Evolutionary conservation across 2,113 vertebrate species (phyloP), one percentile per base, ranked within the genome.

Genomic region (Chrysemys picta): DNA sequence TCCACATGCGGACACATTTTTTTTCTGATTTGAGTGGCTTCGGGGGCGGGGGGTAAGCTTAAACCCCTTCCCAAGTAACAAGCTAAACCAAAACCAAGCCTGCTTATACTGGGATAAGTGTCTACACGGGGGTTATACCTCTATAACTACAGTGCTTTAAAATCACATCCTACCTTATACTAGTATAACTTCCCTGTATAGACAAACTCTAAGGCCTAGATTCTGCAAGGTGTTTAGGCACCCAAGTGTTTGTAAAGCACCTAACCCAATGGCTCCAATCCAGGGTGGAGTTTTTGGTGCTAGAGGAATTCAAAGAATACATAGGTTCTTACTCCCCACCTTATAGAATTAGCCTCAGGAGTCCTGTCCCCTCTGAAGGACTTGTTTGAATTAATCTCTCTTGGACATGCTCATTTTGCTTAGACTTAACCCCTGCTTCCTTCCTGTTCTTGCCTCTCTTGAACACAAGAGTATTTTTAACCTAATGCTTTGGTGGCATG

Each of bases 361-460:
- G 91, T 25, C 49, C 38, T 21, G 25, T 1, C 22, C 42, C 29
- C 6, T 1, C 21, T 35, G 16, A 81, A 81, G n/a, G 21, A 84
- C 10, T 5, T 0, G 6, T 78, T 79, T 78, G 72, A 84, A 25
- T 84, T 69, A 27, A 21, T 42, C 45, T 94, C 82, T 97, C 89
- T 89, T 17, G 91, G 56, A 62, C 59, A 47, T 78, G 78, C 53
- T 88, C 89, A 54, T 59, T 87, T 94, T 89, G 69, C 82, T 62
- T 88, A 84, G 81, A 92, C 94, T 94, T 79, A 93, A 54, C 88
- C 92, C 93, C 87, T 96, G 94, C 90, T 98, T 98, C 97, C 98
- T 98, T 98, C 98, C 97, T 97, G 96, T 95, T 95, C 91, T 95
- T 88, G 89, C 92, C 86, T 96, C 88, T 97, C 84, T 91, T 89